A percentile compares a stretch with the other conserved stretches of the same genome.
Conservation (phyloP, 2,888 invertebrate species). For the Lymantria dispar region DNA sequence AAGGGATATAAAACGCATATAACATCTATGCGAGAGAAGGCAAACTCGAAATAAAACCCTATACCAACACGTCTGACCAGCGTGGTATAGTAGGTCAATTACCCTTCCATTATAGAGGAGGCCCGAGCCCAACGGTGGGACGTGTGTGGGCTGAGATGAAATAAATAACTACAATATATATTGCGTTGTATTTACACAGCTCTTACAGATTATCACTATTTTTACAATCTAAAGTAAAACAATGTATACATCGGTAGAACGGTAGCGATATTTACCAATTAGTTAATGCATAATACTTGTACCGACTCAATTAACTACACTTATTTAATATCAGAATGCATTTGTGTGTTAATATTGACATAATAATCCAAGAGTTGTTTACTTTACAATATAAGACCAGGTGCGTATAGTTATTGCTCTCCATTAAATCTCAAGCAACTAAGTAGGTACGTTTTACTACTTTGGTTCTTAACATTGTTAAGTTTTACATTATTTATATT, state of each 20-base stretch:
- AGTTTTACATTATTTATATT: background rate
- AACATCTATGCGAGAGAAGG: too few species aligned
- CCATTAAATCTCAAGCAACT: background rate
- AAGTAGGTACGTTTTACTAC: conserved; percentile 1
- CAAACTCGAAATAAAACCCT: too few species aligned
- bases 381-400: conserved; percentile 8
- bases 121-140: too few species aligned
- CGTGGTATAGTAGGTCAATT: too few species aligned
- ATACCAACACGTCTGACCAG: too few species aligned
- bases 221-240: background rate
- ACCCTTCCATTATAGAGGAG: too few species aligned
- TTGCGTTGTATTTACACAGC: too few species aligned
- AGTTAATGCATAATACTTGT: conserved; percentile 18
- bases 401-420: conserved; percentile 1
- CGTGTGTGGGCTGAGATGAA: too few species aligned
- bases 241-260: background rate
- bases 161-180: too few species aligned
- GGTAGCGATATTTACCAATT: background rate
- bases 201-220: too few species aligned
- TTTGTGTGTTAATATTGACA: conserved; percentile 16
- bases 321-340: conserved; percentile 6
- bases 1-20: too few species aligned
- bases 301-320: conserved; percentile 5
- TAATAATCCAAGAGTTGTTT: conserved; percentile 15
- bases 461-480: conserved; percentile 1